phyloP scores from a whole-genome alignment of 2,888 invertebrate genomes.

The Drosophila quinaria region DNA sequence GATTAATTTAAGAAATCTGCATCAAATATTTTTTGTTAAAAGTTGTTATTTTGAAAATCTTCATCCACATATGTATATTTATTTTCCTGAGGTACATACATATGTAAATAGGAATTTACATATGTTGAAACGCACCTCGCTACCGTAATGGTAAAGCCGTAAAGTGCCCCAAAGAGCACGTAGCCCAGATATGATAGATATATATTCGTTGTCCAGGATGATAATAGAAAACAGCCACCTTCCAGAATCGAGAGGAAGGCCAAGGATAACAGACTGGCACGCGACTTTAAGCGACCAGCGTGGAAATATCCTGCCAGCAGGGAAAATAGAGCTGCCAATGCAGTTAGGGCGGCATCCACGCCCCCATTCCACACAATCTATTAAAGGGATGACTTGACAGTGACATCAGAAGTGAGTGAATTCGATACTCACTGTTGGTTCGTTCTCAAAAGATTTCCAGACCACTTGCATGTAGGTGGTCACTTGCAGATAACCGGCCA shows the following conservation, averaged over 20 bases:
- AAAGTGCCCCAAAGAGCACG: slow-evolving; percentile 91
- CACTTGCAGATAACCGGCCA: slow-evolving; percentile 90
- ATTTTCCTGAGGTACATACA: too few species aligned
- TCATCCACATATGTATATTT: too few species aligned
- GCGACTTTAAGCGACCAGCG: slow-evolving; percentile 79
- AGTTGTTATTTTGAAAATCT: too few species aligned
- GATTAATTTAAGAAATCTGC: too few species aligned
- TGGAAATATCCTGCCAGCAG: slow-evolving; percentile 86
- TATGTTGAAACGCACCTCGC: slow-evolving; percentile 69
- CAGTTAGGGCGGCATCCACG: slow-evolving; percentile 91
- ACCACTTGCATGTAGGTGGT: slow-evolving; percentile 90
- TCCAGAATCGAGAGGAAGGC: slow-evolving; percentile 87
- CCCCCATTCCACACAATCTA: slow-evolving; percentile 89
- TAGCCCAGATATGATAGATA: slow-evolving; percentile 92
- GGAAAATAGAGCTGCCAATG: slow-evolving; percentile 89
- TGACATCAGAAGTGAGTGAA: not conserved
- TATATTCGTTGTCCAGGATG: slow-evolving; percentile 88
- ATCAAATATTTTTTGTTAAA: too few species aligned
- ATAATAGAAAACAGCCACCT: slow-evolving; percentile 87
- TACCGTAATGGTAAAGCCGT: slow-evolving; percentile 88
- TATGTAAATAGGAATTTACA: not conserved
- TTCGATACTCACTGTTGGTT: slow-evolving; percentile 76
- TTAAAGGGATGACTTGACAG: not conserved
- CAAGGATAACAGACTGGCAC: slow-evolving; percentile 86
- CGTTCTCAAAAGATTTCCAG: slow-evolving; percentile 88